Conservation (phyloP, 1,140 invertebrate species). For the Bombus waltoni region DNA sequence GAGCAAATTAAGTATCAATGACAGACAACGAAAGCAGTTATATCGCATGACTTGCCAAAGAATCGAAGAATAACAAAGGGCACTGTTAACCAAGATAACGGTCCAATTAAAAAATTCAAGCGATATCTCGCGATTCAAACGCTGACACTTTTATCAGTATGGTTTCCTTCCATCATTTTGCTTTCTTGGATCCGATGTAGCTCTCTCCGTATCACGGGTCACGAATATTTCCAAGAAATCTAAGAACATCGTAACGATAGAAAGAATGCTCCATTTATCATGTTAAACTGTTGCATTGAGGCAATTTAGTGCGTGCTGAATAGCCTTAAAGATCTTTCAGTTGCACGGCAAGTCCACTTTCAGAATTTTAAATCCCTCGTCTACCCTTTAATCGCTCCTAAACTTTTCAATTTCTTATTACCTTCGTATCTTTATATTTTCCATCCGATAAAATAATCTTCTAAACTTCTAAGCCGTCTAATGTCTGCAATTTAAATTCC, state of each 20-base stretch:
- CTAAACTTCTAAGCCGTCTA: too few species aligned
- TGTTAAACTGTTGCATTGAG: background rate
- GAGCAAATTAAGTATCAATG: background rate
- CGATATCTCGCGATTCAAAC: background rate
- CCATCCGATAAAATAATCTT: too few species aligned
- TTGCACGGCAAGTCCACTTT: background rate
- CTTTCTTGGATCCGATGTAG: constrained; percentile 21
- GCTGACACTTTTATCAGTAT: constrained; percentile 29
- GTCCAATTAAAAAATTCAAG: background rate
- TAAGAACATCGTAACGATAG: background rate
- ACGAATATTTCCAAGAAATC: constrained; percentile 18
- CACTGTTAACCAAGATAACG: constrained; percentile 4
- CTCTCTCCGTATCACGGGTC: constrained; percentile 6
- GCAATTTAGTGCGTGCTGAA: background rate
- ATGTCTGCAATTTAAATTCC: background rate
- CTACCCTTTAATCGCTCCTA: too few species aligned
- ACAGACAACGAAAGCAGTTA: background rate
- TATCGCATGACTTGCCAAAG: background rate
- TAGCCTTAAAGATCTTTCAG: too few species aligned
- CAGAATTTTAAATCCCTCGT: too few species aligned
- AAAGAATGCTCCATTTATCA: constrained; percentile 19
- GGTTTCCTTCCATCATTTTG: constrained; percentile 8
- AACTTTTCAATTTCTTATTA: background rate
- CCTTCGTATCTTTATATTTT: background rate
- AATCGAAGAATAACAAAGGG: constrained; percentile 1